Conservation (phyloP, 2,113 vertebrate species). For the Anhinga anhinga region DNA sequence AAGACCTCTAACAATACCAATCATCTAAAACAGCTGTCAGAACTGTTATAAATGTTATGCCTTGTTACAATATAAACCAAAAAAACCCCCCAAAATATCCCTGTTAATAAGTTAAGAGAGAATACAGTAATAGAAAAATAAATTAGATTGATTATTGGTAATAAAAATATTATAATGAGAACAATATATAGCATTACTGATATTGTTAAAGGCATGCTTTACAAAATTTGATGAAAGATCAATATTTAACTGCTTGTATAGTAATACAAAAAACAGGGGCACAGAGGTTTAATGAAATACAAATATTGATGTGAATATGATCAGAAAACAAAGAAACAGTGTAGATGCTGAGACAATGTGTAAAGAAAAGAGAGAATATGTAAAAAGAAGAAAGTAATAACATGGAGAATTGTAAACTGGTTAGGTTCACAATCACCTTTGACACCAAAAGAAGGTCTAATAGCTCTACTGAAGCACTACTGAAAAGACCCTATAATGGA, state of each 20-base stretch:
- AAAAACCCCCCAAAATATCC: fast-evolving
- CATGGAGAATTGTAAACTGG: background rate
- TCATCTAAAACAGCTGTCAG: background rate
- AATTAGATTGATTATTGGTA: background rate
- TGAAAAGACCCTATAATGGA: background rate
- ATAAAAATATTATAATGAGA: background rate
- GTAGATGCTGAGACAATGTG: background rate
- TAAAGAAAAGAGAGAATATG: background rate
- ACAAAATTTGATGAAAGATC: background rate
- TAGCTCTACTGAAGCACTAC: background rate
- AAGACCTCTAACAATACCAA: background rate
- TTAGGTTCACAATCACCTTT: background rate
- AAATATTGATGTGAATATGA: background rate
- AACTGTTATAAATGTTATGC: background rate
- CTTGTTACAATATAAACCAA: background rate
- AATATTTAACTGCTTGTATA: background rate
- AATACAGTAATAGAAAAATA: background rate
- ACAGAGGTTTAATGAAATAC: background rate
- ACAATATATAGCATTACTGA: background rate
- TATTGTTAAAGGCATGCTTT: background rate
- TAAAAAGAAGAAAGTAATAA: background rate
- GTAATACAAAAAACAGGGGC: background rate
- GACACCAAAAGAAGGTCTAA: background rate
- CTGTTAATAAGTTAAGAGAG: background rate
- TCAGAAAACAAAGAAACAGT: background rate